These are phyloP conservation scores for Caenorhabditis afra DNA, from an alignment of 2,888 invertebrate genomes.

Conservation along the genomic window DNA sequence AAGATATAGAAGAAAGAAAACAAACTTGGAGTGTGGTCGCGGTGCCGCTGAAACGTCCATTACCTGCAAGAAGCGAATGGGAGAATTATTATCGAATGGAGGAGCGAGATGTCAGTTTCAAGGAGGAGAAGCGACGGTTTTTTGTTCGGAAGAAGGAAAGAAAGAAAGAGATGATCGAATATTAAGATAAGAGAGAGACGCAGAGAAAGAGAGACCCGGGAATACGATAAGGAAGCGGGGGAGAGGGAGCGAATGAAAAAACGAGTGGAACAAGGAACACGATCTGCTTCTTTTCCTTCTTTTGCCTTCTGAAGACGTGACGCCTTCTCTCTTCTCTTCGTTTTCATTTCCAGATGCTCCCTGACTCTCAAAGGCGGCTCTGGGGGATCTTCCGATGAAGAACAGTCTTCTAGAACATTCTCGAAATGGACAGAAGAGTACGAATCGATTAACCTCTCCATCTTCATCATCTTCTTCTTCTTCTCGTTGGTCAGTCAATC, in stretches of 20 bases:
- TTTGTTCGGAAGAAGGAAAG: conserved; percentile 9
- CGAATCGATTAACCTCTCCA: too few relatives aligned
- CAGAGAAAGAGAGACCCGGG: conserved; percentile 30
- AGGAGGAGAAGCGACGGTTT: background rate
- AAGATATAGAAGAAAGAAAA: background rate
- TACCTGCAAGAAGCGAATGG: conserved; percentile 63
- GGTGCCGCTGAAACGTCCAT: conserved; percentile 63
- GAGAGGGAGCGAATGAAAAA: conserved; percentile 19
- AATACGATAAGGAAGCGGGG: conserved; percentile 35
- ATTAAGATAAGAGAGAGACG: conserved; percentile 43
- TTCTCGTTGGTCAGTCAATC: too few relatives aligned
- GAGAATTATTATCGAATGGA: background rate
- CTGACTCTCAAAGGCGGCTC: too few relatives aligned
- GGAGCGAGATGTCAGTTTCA: background rate
- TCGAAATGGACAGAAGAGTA: too few relatives aligned
- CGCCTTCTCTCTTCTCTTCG: background rate
- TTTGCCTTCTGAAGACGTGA: conserved; percentile 1
- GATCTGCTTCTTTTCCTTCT: background rate
- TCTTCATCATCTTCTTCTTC: too few relatives aligned
- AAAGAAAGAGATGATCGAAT: conserved; percentile 20
- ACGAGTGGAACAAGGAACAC: conserved; percentile 23
- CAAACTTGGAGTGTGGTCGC: conserved; percentile 64
- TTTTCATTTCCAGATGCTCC: too few relatives aligned
- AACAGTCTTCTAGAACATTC: too few relatives aligned
- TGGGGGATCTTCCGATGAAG: too few relatives aligned